Percentiles rank a stretch among this genome's conserved stretches.
phyloP scores from a whole-genome alignment of 2,797 vertebrate species.

The Sebastes oblongus region DNA sequence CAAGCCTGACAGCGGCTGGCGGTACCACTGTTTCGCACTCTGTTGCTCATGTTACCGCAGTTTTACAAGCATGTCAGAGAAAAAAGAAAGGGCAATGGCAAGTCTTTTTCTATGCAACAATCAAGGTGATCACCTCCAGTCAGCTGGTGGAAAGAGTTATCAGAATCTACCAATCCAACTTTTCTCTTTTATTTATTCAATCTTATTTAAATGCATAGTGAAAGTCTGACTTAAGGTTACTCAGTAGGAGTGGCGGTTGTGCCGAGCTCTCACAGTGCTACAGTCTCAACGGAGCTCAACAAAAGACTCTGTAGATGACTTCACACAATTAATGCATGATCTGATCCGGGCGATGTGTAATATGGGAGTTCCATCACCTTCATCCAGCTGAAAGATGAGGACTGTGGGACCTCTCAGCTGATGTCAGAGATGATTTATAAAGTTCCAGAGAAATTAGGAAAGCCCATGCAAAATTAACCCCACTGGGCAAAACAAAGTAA shows the following conservation, averaged over 20 bases:
- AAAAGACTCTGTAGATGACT: constrained; percentile 8
- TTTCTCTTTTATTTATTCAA: background rate
- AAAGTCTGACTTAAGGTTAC: background rate
- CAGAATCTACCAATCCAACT: background rate
- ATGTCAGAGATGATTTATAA: constrained; percentile 41
- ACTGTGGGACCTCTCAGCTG: constrained; percentile 21
- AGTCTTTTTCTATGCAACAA: background rate
- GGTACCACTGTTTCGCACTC: too few relatives aligned
- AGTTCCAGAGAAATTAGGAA: constrained; percentile 17
- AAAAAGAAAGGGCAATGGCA: background rate
- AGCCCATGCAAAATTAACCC: background rate
- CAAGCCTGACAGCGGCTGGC: too few relatives aligned
- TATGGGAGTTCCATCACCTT: constrained; percentile 4
- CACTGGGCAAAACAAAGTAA: constrained; percentile 13
- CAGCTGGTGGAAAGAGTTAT: background rate
- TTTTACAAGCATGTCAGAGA: too few relatives aligned
- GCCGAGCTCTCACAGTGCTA: background rate
- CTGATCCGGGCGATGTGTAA: constrained; percentile 14
- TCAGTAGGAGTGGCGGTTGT: background rate
- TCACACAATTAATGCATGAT: constrained; percentile 15
- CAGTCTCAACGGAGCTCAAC: background rate
- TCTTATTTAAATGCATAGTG: background rate
- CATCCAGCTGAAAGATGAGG: background rate
- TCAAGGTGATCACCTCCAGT: background rate
- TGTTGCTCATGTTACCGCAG: too few relatives aligned